phyloP scores from a whole-genome alignment of 2,113 vertebrate species.

The Nesoenas mayeri region DNA sequence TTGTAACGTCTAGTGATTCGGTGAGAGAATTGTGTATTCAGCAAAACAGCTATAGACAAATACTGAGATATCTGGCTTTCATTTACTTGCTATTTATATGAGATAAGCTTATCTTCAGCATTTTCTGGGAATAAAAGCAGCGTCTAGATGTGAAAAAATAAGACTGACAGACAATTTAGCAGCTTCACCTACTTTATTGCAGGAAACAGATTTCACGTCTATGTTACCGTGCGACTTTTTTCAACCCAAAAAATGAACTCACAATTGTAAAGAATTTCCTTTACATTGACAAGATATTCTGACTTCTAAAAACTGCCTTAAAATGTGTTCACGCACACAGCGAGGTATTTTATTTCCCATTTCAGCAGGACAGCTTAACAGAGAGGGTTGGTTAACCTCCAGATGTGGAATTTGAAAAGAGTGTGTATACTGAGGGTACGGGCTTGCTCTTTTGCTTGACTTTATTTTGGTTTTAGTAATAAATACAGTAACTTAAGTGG shows the following conservation, averaged over 20 bases:
- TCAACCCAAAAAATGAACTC: background rate
- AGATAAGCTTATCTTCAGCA: background rate
- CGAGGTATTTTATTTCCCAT: background rate
- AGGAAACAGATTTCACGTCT: background rate
- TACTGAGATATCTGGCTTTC: background rate
- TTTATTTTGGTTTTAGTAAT: background rate
- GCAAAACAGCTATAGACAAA: background rate
- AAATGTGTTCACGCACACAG: background rate
- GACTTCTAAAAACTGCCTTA: background rate
- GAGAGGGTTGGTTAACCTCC: background rate
- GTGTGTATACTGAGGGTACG: background rate
- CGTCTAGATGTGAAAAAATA: background rate
- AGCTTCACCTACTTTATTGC: background rate
- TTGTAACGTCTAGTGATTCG: background rate
- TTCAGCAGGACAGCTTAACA: background rate
- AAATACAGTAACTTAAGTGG: background rate
- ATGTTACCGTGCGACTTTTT: background rate
- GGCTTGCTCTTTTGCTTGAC: background rate
- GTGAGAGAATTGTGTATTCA: background rate
- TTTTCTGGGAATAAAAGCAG: background rate
- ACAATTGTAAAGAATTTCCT: background rate
- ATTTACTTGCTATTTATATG: background rate
- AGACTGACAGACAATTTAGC: background rate
- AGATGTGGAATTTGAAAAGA: background rate
- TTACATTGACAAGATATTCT: background rate